Evolutionary conservation across 2,113 vertebrate species (phyloP), one percentile per base, ranked within the genome.

Genomic region (Nymphicus hollandicus): DNA sequence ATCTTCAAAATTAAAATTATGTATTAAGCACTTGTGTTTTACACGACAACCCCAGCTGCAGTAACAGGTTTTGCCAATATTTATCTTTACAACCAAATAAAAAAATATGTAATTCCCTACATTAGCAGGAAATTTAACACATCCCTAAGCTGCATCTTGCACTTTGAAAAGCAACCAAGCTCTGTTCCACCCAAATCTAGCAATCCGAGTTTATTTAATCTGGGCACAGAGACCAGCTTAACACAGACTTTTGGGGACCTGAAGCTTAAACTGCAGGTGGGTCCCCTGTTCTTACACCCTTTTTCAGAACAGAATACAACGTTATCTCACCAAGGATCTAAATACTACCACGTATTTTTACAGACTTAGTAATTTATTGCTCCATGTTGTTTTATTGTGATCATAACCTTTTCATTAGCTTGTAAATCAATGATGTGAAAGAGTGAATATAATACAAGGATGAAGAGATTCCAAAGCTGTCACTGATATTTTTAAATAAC

Each of bases 371-470:
- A 52, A 95, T 90, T 83, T 71, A 77, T 65, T 13, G 91, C 39
- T 61, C 83, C 1, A 1, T 3, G 37, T 16, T 35, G 14, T 19
- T 93, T 88, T 91, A 71, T 58, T 84, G 88, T 63, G 65, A 86
- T 61, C 70, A 50, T 81, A 94, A 96, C 83, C 76, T 94, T 94
- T 95, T 94, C 86, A 66, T 39, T 88, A 94, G 88, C 49, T 50
- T 79, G 77, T 91, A 92, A 96, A 95, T 82, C 84, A 80, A 43
- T 6, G 7, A 91, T 4, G 44, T 6, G 80, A 72, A 81, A 52
- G 29, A 69, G 33, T 1, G 19, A 78, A 61, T 25, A 11, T 55
- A 90, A 87, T 12, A 16, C 15, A 8, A 44, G 35, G 69, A 49
- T 13, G 43, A 82, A 76, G 72, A 74, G 46, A 87, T 46, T 50